Percentiles rank a stretch among this genome's conserved stretches.
Evolutionary conservation across 2,797 vertebrate species (phyloP).

Genomic region (Peromyscus attwateri): DNA sequence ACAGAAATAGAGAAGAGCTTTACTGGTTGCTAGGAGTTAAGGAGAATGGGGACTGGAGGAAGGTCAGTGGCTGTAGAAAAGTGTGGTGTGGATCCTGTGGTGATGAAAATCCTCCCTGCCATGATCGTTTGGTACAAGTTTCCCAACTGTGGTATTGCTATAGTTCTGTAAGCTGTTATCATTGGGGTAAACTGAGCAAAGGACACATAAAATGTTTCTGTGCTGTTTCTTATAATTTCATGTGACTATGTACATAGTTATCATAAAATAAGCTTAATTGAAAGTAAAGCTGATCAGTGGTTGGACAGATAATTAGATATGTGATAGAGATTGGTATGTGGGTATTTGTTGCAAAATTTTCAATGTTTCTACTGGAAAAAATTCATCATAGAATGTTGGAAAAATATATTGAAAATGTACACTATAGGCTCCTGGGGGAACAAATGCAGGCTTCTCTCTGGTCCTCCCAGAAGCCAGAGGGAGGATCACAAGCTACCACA

Average conservation of each 20-base stretch:
- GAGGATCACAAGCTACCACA: not conserved
- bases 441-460: not conserved
- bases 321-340: not conserved
- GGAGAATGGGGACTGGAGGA: not conserved
- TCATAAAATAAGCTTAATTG: not conserved
- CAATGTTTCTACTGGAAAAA: not conserved
- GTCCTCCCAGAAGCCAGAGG: not conserved
- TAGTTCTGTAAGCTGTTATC: not conserved
- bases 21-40: not conserved
- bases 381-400: not conserved
- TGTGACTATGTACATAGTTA: not conserved
- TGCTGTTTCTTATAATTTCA: not conserved
- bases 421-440: not conserved
- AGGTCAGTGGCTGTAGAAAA: not conserved
- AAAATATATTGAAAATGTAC: not conserved
- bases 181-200: not conserved
- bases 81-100: not conserved
- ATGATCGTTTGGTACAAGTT: not conserved
- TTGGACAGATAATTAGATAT: not conserved
- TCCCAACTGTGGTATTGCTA: not conserved
- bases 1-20: constrained; percentile 19
- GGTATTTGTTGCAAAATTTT: not conserved
- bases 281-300: not conserved
- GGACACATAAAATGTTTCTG: not conserved
- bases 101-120: not conserved